These are phyloP conservation scores for Solea solea DNA, from an alignment of 2,113 vertebrate genomes.

Conservation along the genomic window DNA sequence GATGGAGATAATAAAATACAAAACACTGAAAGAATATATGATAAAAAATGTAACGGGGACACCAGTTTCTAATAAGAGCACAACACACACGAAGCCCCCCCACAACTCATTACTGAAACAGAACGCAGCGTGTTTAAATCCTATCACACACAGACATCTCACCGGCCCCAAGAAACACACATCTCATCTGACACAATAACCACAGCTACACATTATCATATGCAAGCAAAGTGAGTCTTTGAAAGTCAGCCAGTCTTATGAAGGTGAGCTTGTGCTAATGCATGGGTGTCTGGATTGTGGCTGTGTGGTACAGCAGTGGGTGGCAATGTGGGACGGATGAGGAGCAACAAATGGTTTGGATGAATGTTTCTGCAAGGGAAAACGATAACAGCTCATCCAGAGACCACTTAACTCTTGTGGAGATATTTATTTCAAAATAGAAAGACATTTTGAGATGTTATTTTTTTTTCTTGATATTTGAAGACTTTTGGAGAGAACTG, in stretches of 20 bases:
- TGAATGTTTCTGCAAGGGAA: background rate
- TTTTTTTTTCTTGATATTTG: no score
- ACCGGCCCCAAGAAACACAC: conserved; percentile 50
- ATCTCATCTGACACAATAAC: conserved; percentile 65
- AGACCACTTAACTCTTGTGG: conserved; percentile 1
- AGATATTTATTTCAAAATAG: no score
- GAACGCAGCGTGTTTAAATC: conserved; percentile 23
- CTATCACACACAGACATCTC: conserved; percentile 71
- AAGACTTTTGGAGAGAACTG: no score
- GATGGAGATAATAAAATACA: conserved; percentile 47
- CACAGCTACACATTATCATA: conserved; percentile 41
- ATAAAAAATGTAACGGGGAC: conserved; percentile 55
- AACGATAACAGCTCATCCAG: conserved; percentile 46
- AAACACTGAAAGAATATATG: conserved; percentile 48
- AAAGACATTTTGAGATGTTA: no score
- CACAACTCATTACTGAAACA: conserved; percentile 56
- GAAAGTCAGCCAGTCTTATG: conserved; percentile 41
- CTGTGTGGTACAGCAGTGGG: conserved; percentile 10
- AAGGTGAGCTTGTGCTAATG: conserved; percentile 57
- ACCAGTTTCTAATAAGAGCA: conserved; percentile 73
- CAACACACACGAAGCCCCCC: conserved; percentile 46
- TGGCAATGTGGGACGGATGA: background rate
- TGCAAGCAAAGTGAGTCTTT: conserved; percentile 40
- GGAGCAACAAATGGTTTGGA: conserved; percentile 11
- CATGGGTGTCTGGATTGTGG: conserved; percentile 27